These are phyloP conservation scores for Drosophila anceps DNA, from an alignment of 2,888 invertebrate genomes.

Conservation along the genomic window DNA sequence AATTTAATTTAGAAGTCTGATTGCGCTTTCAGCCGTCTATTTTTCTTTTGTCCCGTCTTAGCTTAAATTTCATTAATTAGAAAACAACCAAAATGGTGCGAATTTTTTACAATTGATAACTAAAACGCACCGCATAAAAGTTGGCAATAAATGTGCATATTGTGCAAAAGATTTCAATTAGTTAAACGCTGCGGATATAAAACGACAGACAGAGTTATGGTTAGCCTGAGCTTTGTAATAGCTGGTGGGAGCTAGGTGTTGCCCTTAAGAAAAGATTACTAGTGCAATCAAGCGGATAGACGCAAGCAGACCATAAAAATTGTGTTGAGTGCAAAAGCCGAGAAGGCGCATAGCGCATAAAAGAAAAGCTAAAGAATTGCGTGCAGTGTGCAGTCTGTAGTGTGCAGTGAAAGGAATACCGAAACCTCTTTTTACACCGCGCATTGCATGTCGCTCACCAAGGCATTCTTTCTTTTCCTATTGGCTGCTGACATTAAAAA, in stretches of 20 bases:
- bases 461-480: constrained; percentile 71
- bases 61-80: constrained; percentile 51
- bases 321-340: constrained; percentile 77
- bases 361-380: constrained; percentile 52
- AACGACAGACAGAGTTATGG: constrained; percentile 43
- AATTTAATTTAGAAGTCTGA: constrained; percentile 33
- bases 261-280: constrained; percentile 79
- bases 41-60: constrained; percentile 28
- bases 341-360: constrained; percentile 60
- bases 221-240: constrained; percentile 12
- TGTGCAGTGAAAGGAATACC: constrained; percentile 42
- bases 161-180: constrained; percentile 73
- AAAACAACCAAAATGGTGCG: constrained; percentile 27
- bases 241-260: constrained; percentile 2
- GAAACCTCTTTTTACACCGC: constrained; percentile 1
- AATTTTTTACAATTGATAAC: constrained; percentile 53
- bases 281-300: constrained; percentile 80
- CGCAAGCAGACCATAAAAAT: constrained; percentile 81
- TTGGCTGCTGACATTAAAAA: constrained; percentile 73
- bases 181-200: constrained; percentile 67
- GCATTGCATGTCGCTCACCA: constrained; percentile 54
- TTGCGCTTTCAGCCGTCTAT: constrained; percentile 25
- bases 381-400: constrained; percentile 34
- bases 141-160: constrained; percentile 32
- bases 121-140: constrained; percentile 31